A percentile compares a stretch with the other conserved stretches of the same genome.
phyloP scores from a whole-genome alignment of 2,888 invertebrate species.

The Phaonia tiefii region DNA sequence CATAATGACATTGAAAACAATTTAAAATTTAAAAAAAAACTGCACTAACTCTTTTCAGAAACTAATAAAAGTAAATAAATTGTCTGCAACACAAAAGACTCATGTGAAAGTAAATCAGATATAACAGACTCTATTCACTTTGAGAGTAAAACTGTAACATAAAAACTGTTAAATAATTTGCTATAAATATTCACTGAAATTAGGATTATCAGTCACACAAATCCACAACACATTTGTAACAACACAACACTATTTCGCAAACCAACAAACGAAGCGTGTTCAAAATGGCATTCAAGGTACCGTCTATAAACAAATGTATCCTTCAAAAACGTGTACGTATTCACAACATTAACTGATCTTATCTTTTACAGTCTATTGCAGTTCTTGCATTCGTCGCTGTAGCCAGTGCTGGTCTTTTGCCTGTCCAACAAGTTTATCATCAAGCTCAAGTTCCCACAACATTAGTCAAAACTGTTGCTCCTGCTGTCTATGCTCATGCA shows the following conservation, averaged over 20 bases:
- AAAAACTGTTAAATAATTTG: conserved; percentile 4
- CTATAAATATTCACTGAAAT: conserved; percentile 50
- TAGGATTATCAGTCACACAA: conserved; percentile 35
- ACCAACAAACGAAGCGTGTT: neutral
- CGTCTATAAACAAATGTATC: neutral
- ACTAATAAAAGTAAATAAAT: neutral
- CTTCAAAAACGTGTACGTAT: neutral
- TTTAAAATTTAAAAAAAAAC: neutral
- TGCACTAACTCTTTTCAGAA: neutral
- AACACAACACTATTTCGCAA: neutral
- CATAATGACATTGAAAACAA: neutral
- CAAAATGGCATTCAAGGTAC: conserved; percentile 57
- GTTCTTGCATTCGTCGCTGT: conserved; percentile 73
- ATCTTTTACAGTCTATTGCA: conserved; percentile 70
- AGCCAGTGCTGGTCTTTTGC: conserved; percentile 74
- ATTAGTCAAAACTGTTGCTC: conserved; percentile 37
- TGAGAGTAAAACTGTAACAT: neutral
- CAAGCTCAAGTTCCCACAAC: conserved; percentile 16
- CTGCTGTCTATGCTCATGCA: conserved; percentile 63
- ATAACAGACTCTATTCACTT: neutral
- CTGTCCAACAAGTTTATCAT: conserved; percentile 56
- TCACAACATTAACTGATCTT: neutral
- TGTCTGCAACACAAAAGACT: neutral
- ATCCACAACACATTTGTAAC: neutral
- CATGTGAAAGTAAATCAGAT: neutral